Percentiles rank a stretch among this genome's conserved stretches.
These are phyloP conservation scores for Drosophila aff. DNA, from an alignment of 1,140 invertebrate species.

Conservation along the genomic window DNA sequence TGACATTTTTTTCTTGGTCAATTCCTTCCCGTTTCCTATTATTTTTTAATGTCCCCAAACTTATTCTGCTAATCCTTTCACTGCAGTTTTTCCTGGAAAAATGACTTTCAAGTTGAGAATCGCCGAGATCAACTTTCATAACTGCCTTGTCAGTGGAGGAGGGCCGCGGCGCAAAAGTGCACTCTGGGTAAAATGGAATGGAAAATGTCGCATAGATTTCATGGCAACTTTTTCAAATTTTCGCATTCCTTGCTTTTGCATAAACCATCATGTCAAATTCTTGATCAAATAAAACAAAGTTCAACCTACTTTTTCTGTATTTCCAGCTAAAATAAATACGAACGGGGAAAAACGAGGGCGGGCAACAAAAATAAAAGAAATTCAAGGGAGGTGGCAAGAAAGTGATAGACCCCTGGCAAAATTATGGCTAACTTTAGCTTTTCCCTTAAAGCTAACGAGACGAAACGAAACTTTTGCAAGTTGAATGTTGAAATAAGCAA, in stretches of 20 bases:
- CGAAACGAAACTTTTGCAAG: conserved; percentile 71
- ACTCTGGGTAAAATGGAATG: conserved; percentile 40
- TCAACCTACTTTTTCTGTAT: conserved; percentile 49
- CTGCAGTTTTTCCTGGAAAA: not conserved
- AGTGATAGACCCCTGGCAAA: conserved; percentile 67
- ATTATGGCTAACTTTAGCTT: conserved; percentile 73
- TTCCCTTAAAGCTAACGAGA: conserved; percentile 62
- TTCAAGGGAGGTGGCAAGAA: conserved; percentile 37
- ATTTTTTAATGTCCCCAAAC: not conserved
- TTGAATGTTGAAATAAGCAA: conserved; percentile 83
- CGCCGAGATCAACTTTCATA: conserved; percentile 53
- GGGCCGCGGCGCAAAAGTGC: conserved; percentile 39
- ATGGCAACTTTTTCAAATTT: conserved; percentile 29
- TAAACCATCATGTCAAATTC: conserved; percentile 79
- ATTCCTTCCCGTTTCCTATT: too few relatives aligned
- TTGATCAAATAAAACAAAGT: conserved; percentile 78
- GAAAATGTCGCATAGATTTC: conserved; percentile 42
- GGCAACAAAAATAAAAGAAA: conserved; percentile 60
- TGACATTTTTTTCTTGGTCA: not conserved
- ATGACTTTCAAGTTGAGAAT: conserved; percentile 46
- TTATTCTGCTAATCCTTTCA: not conserved
- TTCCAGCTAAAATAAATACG: conserved; percentile 48
- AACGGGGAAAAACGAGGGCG: not conserved
- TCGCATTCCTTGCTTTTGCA: conserved; percentile 41
- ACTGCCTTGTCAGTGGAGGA: conserved; percentile 42